Percentiles rank a stretch among this genome's conserved stretches.
phyloP scores from a whole-genome alignment of 2,888 invertebrate species.

The Drosophila colorata region DNA sequence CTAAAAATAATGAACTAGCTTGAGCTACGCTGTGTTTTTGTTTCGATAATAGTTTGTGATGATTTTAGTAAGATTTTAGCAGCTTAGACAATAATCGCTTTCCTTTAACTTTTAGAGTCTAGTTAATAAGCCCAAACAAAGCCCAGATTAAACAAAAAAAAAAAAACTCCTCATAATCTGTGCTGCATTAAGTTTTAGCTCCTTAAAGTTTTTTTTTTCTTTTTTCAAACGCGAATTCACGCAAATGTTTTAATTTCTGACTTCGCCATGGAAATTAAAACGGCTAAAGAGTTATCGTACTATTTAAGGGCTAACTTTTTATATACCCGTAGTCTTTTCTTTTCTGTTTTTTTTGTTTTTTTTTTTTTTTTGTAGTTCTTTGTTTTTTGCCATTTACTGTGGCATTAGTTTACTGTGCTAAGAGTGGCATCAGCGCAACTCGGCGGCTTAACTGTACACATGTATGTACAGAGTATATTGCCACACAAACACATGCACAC shows the following conservation, averaged over 20 bases:
- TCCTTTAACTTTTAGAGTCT: no score
- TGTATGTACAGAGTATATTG: conserved; percentile 2
- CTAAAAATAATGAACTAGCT: no score
- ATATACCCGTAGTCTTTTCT: background rate
- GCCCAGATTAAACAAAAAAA: background rate
- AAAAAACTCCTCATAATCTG: background rate
- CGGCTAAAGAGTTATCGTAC: conserved; percentile 8
- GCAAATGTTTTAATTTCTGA: background rate
- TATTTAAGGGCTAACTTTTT: conserved; percentile 4
- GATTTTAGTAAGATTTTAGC: no score
- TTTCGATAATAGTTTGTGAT: no score
- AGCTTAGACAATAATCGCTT: no score
- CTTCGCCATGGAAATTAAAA: conserved; percentile 9
- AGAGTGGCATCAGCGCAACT: conserved; percentile 37
- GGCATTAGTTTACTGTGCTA: conserved; percentile 73
- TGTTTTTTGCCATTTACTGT: conserved; percentile 49
- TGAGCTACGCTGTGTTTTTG: no score
- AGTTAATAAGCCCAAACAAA: no score
- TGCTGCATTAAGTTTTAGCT: background rate
- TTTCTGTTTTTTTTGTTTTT: background rate
- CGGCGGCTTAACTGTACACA: conserved; percentile 27
- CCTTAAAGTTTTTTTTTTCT: background rate
- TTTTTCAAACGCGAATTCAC: no score
- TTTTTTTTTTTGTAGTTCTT: conserved; percentile 27
- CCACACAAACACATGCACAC: conserved; percentile 18